These are phyloP conservation scores for Plecturocebus donacophilus DNA, from an alignment of 2,113 vertebrate genomes.

Conservation along the genomic window DNA sequence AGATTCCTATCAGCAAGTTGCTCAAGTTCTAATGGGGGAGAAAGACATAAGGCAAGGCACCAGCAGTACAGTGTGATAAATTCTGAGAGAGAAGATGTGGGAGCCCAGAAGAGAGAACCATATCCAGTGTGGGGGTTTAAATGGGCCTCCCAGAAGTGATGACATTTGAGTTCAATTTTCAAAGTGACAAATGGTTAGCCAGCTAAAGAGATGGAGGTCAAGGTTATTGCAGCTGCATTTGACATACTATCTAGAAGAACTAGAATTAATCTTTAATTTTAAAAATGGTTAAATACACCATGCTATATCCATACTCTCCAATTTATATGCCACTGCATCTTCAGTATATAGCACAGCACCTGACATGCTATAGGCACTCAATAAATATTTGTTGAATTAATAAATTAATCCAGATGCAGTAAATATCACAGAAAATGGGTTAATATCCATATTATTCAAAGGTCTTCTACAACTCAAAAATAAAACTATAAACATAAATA, in stretches of 20 bases:
- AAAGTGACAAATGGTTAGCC: not conserved
- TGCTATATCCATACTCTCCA: not conserved
- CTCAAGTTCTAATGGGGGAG: not conserved
- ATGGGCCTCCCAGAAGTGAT: not conserved
- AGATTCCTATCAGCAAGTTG: not conserved
- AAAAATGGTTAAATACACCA: not conserved
- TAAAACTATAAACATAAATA: not conserved
- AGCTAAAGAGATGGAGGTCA: not conserved
- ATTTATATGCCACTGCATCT: not conserved
- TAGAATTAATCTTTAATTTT: not conserved
- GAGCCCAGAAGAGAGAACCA: not conserved
- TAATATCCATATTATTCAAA: not conserved
- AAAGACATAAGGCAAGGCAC: not conserved
- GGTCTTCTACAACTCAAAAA: not conserved
- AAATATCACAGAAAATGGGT: not conserved
- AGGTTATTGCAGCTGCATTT: not conserved
- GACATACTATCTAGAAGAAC: not conserved
- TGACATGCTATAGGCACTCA: not conserved
- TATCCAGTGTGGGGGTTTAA: not conserved
- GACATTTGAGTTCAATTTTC: not conserved
- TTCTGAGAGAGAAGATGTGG: not conserved
- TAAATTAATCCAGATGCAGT: not conserved
- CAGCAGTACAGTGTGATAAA: not conserved
- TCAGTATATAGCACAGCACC: not conserved
- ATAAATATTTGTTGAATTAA: conserved; percentile 5